Evolutionary conservation across 2,888 invertebrate genomes (phyloP), one percentile per base, ranked within the genome.

Genomic region (Cheilosia vulpina): DNA sequence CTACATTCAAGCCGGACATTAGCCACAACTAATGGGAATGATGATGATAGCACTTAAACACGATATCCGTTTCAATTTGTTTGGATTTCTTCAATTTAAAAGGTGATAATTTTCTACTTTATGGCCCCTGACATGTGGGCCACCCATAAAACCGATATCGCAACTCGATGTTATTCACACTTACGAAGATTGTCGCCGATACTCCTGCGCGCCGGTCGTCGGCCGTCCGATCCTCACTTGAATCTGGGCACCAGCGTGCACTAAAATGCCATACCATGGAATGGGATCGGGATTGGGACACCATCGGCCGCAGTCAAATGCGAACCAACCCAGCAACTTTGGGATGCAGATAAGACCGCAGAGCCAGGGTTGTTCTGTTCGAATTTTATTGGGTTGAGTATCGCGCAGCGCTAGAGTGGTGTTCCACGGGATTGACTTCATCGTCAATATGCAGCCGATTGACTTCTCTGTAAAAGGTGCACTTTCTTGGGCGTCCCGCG

Each of bases 41-140:
- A 91, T 91, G 91, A 91, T 91, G 90, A 91, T 92, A 91, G 91
- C 92, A 92, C 92, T 91, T 92, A 92, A 91, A 91, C 91, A 91
- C 90, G 92, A 92, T 91, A 92, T 92, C 90, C 91, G 91, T 92
- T 92, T 92, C 92, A 92, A 91, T 92, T 92, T 92, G 91, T 91
- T 92, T 91, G 92, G 91, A 91, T 91, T 88, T 91, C 92, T 92
- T 92, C 90, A 90, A 91, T 91, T 92, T 92, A 92, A 92, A 91
- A 92, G 92, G 92, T 92, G 92, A 92, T 92, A 92, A 92, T 91
- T 92, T 92, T 90, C 90, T 91, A 91, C 91, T 92, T 91, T 91
- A 92, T 90, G 90, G 90, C 90, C 90, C 90, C 91, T 91, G 92
- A 92, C 92, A 92, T 92, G 90, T 92, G 91, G 92, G 92, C 92